phyloP scores from a whole-genome alignment of 2,797 vertebrate species.

The Chromobotia macracanthus region DNA sequence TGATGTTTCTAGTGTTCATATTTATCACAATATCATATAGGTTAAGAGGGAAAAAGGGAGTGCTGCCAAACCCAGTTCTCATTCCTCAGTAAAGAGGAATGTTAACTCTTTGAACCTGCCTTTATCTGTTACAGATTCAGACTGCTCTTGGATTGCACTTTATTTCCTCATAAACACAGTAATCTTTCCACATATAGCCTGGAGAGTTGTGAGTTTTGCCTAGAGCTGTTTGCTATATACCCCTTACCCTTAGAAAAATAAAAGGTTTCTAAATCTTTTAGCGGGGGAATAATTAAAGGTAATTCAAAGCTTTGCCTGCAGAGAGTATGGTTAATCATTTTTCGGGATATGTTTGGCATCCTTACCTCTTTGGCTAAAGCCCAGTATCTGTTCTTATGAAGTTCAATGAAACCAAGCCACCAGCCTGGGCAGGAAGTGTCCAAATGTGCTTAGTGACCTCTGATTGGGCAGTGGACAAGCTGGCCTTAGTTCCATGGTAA shows the following conservation, averaged over 20 bases:
- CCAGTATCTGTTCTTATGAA: constrained; percentile 35
- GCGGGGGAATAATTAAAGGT: constrained; percentile 43
- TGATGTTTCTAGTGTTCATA: constrained; percentile 52
- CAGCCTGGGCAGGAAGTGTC: constrained; percentile 54
- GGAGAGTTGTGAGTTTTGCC: constrained; percentile 12
- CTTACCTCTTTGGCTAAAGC: constrained; percentile 29
- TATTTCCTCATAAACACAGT: constrained; percentile 34
- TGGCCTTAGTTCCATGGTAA: constrained; percentile 59
- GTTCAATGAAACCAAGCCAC: constrained; percentile 54
- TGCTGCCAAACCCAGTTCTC: constrained; percentile 17
- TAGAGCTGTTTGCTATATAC: constrained; percentile 8
- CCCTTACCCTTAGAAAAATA: constrained; percentile 11
- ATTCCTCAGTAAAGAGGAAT: constrained; percentile 48
- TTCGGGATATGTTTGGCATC: constrained; percentile 46
- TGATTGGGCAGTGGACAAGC: constrained; percentile 27
- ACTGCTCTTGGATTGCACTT: constrained; percentile 16
- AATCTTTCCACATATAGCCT: constrained; percentile 34
- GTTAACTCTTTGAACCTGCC: constrained; percentile 31
- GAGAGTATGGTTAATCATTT: constrained; percentile 38
- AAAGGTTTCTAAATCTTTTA: constrained; percentile 32
- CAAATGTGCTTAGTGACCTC: constrained; percentile 39
- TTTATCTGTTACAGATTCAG: constrained; percentile 11
- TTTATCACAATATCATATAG: constrained; percentile 45
- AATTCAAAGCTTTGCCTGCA: constrained; percentile 26
- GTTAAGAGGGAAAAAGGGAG: constrained; percentile 11